A percentile compares a stretch with the other conserved stretches of the same genome.
Conservation (phyloP, 2,888 invertebrate species). For the Empis stercorea region DNA sequence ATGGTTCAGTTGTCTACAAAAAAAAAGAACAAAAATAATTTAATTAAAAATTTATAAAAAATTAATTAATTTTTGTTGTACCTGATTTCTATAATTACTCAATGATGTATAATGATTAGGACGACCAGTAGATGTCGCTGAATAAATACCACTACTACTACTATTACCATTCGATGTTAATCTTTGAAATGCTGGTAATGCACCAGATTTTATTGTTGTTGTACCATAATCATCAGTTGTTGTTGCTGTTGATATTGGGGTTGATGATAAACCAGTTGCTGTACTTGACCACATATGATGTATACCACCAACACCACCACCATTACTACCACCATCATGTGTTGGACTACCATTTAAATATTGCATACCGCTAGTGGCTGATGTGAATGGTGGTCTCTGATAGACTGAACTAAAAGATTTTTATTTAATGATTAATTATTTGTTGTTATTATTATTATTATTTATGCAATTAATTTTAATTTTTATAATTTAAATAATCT, state of each 20-base stretch:
- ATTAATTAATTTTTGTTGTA: slow-evolving; percentile 10
- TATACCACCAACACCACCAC: too few species aligned
- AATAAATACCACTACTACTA: slow-evolving; percentile 1
- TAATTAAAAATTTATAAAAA: not conserved
- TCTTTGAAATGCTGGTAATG: slow-evolving; percentile 32
- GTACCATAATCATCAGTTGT: slow-evolving; percentile 30
- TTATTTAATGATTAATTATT: slow-evolving; percentile 1
- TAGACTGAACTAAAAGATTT: slow-evolving; percentile 28
- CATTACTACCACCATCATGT: slow-evolving; percentile 18
- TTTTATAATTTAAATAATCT: slow-evolving; percentile 7
- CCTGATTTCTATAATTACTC: slow-evolving; percentile 29
- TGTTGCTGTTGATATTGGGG: slow-evolving; percentile 15
- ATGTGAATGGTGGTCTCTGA: slow-evolving; percentile 28
- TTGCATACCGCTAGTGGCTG: slow-evolving; percentile 29
- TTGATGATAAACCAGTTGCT: slow-evolving; percentile 17
- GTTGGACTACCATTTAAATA: slow-evolving; percentile 20
- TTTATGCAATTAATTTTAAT: slow-evolving; percentile 5
- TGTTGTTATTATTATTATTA: not conserved
- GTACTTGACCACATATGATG: slow-evolving; percentile 21
- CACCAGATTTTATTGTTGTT: slow-evolving; percentile 26
- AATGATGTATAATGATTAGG: slow-evolving; percentile 27
- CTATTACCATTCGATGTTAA: slow-evolving; percentile 17
- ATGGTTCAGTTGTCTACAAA: slow-evolving; percentile 22
- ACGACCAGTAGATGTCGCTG: slow-evolving; percentile 1
- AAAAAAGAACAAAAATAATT: not conserved